These are phyloP conservation scores for Galerucella pusilla DNA, from an alignment of 2,888 invertebrate species.

Conservation along the genomic window DNA sequence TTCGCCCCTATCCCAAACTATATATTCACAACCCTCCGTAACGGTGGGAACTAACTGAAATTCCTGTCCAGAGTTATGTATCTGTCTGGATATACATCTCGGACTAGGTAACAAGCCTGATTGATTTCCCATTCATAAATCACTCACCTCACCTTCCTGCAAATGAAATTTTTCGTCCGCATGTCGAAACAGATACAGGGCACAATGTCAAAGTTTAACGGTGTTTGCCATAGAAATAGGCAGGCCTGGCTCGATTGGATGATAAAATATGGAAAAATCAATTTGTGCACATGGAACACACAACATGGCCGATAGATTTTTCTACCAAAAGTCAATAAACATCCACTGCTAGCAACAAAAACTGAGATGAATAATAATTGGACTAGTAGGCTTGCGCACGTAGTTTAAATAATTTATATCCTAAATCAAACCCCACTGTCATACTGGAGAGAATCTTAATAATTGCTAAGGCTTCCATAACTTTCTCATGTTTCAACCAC, in stretches of 20 bases:
- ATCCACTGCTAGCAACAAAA: no score
- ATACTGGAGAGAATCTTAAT: no score
- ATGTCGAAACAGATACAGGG: conserved; percentile 33
- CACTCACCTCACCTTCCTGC: conserved; percentile 32
- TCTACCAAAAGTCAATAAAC: no score
- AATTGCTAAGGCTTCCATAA: no score
- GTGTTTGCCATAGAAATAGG: conserved; percentile 25
- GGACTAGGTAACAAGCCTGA: conserved; percentile 32
- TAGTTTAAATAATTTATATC: no score
- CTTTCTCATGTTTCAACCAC: no score
- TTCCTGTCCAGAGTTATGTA: conserved; percentile 14
- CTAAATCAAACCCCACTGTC: no score
- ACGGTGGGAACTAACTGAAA: conserved; percentile 15
- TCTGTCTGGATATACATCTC: conserved; percentile 20
- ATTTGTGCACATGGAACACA: background rate
- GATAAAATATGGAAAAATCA: conserved; percentile 3
- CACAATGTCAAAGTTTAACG: conserved; percentile 32
- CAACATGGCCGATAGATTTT: background rate
- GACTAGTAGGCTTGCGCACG: no score
- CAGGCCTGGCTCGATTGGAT: conserved; percentile 9
- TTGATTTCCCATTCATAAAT: conserved; percentile 35
- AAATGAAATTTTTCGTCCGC: conserved; percentile 36
- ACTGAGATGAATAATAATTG: no score
- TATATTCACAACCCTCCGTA: background rate
- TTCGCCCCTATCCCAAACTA: background rate